Percentiles rank a stretch among this genome's conserved stretches.
These are phyloP conservation scores for Pachyuromys duprasi DNA, from an alignment of 2,797 vertebrate species.

Conservation along the genomic window DNA sequence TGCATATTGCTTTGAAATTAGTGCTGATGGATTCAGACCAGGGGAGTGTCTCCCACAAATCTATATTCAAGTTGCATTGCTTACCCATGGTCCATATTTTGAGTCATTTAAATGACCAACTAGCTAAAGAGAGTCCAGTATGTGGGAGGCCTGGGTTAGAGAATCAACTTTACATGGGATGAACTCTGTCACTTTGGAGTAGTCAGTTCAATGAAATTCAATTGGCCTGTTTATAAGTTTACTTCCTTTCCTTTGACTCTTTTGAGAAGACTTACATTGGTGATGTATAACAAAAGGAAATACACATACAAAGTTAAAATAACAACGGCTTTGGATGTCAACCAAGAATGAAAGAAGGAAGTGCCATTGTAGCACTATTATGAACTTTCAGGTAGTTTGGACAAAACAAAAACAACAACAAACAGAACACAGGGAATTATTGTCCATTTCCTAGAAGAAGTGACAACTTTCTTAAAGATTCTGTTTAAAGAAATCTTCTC, in stretches of 20 bases:
- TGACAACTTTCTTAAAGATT: neutral
- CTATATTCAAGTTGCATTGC: neutral
- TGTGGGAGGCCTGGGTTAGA: neutral
- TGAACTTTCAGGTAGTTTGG: neutral
- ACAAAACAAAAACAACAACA: neutral
- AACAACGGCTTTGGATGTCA: neutral
- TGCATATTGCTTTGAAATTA: neutral
- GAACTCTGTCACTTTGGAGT: neutral
- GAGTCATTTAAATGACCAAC: neutral
- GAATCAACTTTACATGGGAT: neutral
- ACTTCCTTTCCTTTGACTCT: neutral
- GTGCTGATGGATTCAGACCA: neutral
- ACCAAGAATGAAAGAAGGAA: neutral
- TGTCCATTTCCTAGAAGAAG: neutral
- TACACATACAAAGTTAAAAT: neutral
- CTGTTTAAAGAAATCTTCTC: neutral
- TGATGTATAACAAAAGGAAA: neutral
- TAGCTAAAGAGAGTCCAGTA: neutral
- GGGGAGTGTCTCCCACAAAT: neutral
- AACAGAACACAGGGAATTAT: neutral
- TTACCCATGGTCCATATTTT: neutral
- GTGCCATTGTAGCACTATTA: neutral
- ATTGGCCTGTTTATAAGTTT: neutral
- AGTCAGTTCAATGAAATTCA: neutral
- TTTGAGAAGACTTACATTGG: neutral